A percentile compares a stretch with the other conserved stretches of the same genome.
These are phyloP conservation scores for Garrulus glandarius DNA, from an alignment of 2,797 vertebrate species.

Conservation along the genomic window DNA sequence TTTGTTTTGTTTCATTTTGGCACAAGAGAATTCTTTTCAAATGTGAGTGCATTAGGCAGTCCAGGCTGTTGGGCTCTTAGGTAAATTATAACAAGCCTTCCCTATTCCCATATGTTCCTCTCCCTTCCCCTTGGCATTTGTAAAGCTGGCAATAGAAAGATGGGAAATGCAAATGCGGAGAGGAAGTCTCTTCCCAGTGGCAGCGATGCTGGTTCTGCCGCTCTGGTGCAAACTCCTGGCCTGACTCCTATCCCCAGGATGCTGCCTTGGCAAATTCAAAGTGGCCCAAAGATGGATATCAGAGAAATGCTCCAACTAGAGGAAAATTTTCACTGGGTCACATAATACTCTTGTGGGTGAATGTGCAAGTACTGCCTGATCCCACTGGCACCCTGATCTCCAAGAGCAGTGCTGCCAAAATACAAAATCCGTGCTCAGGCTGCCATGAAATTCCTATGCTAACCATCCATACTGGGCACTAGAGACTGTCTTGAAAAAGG, in stretches of 20 bases:
- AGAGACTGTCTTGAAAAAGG: not conserved
- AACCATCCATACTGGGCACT: not conserved
- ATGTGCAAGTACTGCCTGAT: not conserved
- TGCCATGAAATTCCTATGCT: not conserved
- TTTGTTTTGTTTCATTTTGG: conserved; percentile 62
- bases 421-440: not conserved
- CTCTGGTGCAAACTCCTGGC: not conserved
- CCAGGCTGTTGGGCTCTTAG: not conserved
- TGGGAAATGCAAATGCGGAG: conserved; percentile 8
- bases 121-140: conserved; percentile 7
- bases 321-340: not conserved
- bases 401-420: not conserved
- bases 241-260: not conserved
- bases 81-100: conserved; percentile 40
- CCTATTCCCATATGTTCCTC: conserved; percentile 17
- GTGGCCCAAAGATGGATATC: not conserved
- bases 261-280: not conserved
- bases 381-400: not conserved
- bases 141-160: not conserved
- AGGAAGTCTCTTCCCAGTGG: not conserved
- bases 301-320: not conserved
- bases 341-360: not conserved
- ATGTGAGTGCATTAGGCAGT: conserved; percentile 36
- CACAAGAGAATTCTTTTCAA: conserved; percentile 47
- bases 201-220: not conserved